Percentiles rank a stretch among this genome's conserved stretches.
Conservation (phyloP, 2,113 vertebrate genomes). For the Machaerirhynchus nigripectus region DNA sequence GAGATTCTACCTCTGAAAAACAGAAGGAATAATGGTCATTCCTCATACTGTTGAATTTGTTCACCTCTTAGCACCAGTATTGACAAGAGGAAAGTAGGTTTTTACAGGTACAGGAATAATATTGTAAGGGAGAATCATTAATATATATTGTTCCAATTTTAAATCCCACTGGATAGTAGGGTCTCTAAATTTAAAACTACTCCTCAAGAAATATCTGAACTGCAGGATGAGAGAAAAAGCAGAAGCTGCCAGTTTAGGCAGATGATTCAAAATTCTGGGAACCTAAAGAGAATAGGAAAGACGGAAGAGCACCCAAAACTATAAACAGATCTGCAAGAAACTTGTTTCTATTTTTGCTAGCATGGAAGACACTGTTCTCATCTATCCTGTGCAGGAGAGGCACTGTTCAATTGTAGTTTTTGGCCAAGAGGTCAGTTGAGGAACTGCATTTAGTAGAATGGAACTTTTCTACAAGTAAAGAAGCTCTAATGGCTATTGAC, state of each 20-base stretch:
- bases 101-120: background rate
- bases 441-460: background rate
- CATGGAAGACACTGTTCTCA: background rate
- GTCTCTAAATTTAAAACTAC: background rate
- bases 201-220: background rate
- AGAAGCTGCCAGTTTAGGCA: background rate
- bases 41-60: background rate
- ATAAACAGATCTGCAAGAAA: background rate
- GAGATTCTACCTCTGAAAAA: background rate
- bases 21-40: background rate
- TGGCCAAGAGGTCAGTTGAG: background rate
- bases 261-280: background rate
- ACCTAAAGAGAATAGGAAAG: background rate
- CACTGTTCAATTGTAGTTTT: background rate
- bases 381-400: background rate
- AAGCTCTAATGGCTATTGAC: background rate
- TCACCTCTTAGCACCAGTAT: background rate
- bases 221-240: background rate
- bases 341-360: background rate
- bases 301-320: background rate
- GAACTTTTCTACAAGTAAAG: background rate
- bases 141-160: background rate
- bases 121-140: background rate
- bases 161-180: background rate
- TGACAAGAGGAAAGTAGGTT: background rate